Base-by-base conservation (phyloP, 2,888 invertebrate genomes). In the Keiferia lycopersicella region DNA sequence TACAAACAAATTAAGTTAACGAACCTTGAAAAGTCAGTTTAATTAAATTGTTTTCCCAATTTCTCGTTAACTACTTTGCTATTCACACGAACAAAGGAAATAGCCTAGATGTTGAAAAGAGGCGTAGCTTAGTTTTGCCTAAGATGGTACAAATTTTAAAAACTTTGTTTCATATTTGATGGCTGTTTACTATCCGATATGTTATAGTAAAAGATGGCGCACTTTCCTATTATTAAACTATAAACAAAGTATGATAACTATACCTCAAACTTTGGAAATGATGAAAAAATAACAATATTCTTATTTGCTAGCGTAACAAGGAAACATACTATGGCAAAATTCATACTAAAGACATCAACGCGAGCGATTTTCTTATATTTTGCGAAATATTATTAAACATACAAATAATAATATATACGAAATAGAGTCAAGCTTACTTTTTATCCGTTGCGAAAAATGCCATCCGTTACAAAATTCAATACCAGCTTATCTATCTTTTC, bases 1-100 rank as follows among this genome's bases (percentile, higher is more conserved):
- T 4, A 10, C 8, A 12, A 14, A 20, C 39, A 39, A 38, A n/a
- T 58, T 12, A 53, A 6, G 38, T 57, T n/a, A 57, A 57, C 57
- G 57, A 57, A 38, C 16, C 57, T 18, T 38, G 38, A 57, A 57
- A 34, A 57, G 11, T 57, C 4, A 30, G 34, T 38, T 58, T 39
- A 56, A 56, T 34, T 30, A 56, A 56, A 56, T 26, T 39, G 58
- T 58, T 58, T 58, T 58, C 39, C 11, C 58, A 58, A 58, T 58
- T 58, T 39, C 58, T 58, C 20, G 58, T 39, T 58, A 58, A 58
- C 39, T 34, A 56, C 20, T 53, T 53, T 53, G n/a, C 56, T 34
- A 26, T 56, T 34, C 30, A 56, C 56, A 56, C 56, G 56, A 34
- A 56, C 58, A 58, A 58, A 20, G 58, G 58, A 58, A 58, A 58